phyloP scores from a whole-genome alignment of 2,888 invertebrate genomes.

The Drosophila cognata region DNA sequence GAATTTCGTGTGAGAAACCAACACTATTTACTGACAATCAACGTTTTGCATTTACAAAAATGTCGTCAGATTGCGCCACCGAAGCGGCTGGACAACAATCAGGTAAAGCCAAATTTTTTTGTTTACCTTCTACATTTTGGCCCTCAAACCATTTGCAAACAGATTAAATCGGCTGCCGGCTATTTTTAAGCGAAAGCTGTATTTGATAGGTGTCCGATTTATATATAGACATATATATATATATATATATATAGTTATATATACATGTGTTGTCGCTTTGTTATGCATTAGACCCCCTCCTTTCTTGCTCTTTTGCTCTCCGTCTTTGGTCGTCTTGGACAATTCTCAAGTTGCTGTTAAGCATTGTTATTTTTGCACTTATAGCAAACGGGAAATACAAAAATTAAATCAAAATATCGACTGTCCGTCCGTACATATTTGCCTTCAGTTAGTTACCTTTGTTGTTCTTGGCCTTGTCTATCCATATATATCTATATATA shows the following conservation, averaged over 20 bases:
- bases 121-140: slow-evolving; percentile 37
- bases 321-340: slow-evolving; percentile 24
- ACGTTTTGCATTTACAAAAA: slow-evolving; percentile 50
- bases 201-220: slow-evolving; percentile 1
- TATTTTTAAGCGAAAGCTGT: slow-evolving; percentile 14
- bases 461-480: slow-evolving; percentile 38
- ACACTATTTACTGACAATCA: slow-evolving; percentile 38
- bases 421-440: slow-evolving; percentile 19
- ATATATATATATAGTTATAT: neutral
- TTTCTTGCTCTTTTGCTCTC: neutral
- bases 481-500: slow-evolving; percentile 40
- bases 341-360: slow-evolving; percentile 28
- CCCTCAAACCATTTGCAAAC: slow-evolving; percentile 1
- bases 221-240: neutral
- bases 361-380: slow-evolving; percentile 23
- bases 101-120: slow-evolving; percentile 26
- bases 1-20: slow-evolving; percentile 42
- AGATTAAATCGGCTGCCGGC: slow-evolving; percentile 29
- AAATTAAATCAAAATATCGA: slow-evolving; percentile 50
- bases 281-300: neutral
- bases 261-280: neutral
- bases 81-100: slow-evolving; percentile 51
- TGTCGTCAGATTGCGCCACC: slow-evolving; percentile 63
- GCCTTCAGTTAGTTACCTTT: slow-evolving; percentile 7
- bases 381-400: slow-evolving; percentile 15